Base-by-base conservation (phyloP, 2,113 vertebrate species). In the Miniopterus natalensis region DNA sequence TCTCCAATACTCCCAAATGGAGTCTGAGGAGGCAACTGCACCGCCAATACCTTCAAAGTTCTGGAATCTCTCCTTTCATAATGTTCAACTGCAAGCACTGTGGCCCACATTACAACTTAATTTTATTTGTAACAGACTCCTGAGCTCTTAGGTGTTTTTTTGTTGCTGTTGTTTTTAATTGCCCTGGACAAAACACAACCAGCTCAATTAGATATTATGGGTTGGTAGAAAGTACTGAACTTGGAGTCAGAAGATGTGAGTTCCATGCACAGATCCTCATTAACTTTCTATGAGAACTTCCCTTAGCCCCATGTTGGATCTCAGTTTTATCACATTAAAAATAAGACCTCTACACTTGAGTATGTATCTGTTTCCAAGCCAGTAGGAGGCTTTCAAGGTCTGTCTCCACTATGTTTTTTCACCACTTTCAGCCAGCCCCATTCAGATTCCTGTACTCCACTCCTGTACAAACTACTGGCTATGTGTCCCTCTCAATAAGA, bases 301-400 rank as follows among this genome's bases (percentile, higher is more conserved):
- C 10, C 0, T 25, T 23, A 87, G 20, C 1, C 8, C 27, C 23
- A 87, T 47, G 1, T 88, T 53, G 65, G 36, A 47, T 42, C 15
- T 85, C 61, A 75, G n/a, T 93, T 88, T 71, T 45, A 84, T 70
- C 21, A 79, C 29, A 92, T 74, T 29, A 88, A 75, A 88, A 93
- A 73, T 31, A 95, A 88, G 27, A 90, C 15, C 42, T 61, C 49
- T 73, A 49, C 42, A 36, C 36, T 63, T 68, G 20, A 97, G 20
- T 45, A 73, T 65, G 6, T 40, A 61, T 83, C n/a, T 84, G 51
- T 84, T 93, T 93, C 73, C 40, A 91, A 77, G 51, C 23, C n/a
- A 47, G 21, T 77, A 74, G 25, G 23, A 93, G 90, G 20, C 2
- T 53, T 92, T 78, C 66, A 91, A 11, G 17, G 9, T 86, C 53